These are phyloP conservation scores for Tubiluchus corallicola DNA, from an alignment of 2,888 invertebrate species.

Conservation along the genomic window DNA sequence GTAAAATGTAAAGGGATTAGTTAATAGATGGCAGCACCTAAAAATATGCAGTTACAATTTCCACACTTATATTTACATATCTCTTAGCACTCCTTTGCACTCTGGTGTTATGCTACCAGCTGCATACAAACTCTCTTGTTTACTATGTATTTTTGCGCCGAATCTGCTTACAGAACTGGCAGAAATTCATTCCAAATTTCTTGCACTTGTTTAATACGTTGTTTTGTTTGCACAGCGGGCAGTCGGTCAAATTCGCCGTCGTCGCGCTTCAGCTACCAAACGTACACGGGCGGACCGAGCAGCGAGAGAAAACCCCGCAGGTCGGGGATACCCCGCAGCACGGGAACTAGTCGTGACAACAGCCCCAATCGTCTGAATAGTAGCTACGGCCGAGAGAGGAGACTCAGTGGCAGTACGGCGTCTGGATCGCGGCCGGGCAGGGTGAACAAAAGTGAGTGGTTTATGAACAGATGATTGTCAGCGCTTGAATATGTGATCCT, in stretches of 20 bases:
- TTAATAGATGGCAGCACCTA: too few relatives aligned
- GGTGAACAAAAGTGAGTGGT: too few relatives aligned
- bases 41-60: too few relatives aligned
- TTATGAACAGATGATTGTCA: too few relatives aligned
- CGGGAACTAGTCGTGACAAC: constrained; percentile 30
- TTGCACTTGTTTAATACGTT: constrained; percentile 7
- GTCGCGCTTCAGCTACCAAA: constrained; percentile 55
- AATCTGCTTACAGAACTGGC: too few relatives aligned
- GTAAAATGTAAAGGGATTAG: too few relatives aligned
- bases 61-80: too few relatives aligned
- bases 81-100: too few relatives aligned
- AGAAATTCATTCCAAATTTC: neutral
- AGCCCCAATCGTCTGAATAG: constrained; percentile 25
- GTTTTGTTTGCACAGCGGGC: constrained; percentile 43
- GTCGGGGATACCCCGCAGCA: constrained; percentile 28
- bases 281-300: constrained; percentile 29
- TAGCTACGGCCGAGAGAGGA: constrained; percentile 6
- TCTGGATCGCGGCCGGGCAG: neutral
- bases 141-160: too few relatives aligned
- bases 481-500: too few relatives aligned
- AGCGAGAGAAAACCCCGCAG: constrained; percentile 12
- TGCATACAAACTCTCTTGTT: too few relatives aligned
- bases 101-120: too few relatives aligned
- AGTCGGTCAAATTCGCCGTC: constrained; percentile 86
- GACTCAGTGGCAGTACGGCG: constrained; percentile 9